A percentile compares a stretch with the other conserved stretches of the same genome.
Conservation (phyloP, 2,888 invertebrate genomes). For the Brassicogethes aeneus region DNA sequence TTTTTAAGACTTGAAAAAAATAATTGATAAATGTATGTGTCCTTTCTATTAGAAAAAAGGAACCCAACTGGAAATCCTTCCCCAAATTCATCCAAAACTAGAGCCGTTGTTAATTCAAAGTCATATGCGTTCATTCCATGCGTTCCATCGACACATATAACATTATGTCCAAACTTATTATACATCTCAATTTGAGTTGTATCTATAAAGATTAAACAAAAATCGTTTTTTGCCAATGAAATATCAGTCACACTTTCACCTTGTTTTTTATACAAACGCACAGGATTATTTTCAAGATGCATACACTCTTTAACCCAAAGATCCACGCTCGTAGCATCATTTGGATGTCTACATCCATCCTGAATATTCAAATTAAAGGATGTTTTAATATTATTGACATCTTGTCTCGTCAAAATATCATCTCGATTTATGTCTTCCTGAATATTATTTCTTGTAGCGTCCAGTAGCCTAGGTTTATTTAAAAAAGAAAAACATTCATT, state of each 20-base stretch:
- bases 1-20: too few relatives aligned
- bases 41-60: conserved; percentile 8
- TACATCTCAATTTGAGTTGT: too few relatives aligned
- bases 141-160: conserved; percentile 1
- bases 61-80: too few relatives aligned
- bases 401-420: too few relatives aligned
- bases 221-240: not conserved
- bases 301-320: not conserved
- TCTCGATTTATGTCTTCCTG: too few relatives aligned
- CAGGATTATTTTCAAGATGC: conserved; percentile 1
- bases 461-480: too few relatives aligned
- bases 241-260: not conserved
- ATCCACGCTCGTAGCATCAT: not conserved
- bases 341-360: not conserved
- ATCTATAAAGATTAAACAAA: too few relatives aligned
- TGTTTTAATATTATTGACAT: not conserved
- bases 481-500: too few relatives aligned
- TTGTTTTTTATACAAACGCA: conserved; percentile 2
- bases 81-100: too few relatives aligned
- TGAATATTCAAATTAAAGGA: not conserved
- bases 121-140: too few relatives aligned
- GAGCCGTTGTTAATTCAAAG: too few relatives aligned
- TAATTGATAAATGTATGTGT: conserved; percentile 4
- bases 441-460: too few relatives aligned
- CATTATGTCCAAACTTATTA: conserved; percentile 2